Evolutionary conservation across 2,113 vertebrate species (phyloP).

Genomic region (Balaeniceps rex): DNA sequence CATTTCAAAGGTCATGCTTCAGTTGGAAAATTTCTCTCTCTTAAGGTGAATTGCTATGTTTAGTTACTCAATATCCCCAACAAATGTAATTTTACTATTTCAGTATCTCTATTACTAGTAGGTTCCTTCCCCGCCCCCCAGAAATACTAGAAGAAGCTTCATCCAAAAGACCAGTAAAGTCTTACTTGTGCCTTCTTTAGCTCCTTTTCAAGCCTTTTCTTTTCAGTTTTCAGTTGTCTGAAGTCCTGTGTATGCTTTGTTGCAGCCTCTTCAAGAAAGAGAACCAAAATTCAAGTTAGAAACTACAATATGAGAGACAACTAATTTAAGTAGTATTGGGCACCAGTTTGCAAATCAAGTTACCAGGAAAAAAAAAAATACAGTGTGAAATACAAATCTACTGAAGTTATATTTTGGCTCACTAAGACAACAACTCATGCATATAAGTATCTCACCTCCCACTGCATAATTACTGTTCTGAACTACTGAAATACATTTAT

Average conservation of each 20-base stretch:
- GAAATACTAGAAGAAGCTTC: not conserved
- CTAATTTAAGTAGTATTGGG: not conserved
- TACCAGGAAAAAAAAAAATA: not conserved
- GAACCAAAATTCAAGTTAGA: not conserved
- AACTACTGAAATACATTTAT: not conserved
- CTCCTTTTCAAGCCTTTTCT: constrained; percentile 78
- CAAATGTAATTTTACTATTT: not conserved
- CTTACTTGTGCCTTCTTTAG: constrained; percentile 84
- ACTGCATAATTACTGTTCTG: not conserved
- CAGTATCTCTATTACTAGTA: not conserved
- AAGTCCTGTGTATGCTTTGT: constrained; percentile 80
- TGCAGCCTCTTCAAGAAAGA: constrained; percentile 77
- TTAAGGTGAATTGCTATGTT: not conserved
- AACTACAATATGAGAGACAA: not conserved
- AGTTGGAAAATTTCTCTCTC: not conserved
- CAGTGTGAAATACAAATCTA: not conserved
- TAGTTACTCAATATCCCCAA: not conserved
- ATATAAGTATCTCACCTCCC: not conserved
- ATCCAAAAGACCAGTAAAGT: not conserved
- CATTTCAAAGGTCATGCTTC: not conserved
- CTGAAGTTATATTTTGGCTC: not conserved
- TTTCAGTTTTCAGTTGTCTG: constrained; percentile 81
- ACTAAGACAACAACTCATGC: not conserved
- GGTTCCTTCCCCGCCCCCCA: not conserved
- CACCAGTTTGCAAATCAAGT: not conserved